These are phyloP conservation scores for Strongylocentrotus purpuratus DNA, from an alignment of 35 echinoderm and acorn worm species.

Conservation along the genomic window DNA sequence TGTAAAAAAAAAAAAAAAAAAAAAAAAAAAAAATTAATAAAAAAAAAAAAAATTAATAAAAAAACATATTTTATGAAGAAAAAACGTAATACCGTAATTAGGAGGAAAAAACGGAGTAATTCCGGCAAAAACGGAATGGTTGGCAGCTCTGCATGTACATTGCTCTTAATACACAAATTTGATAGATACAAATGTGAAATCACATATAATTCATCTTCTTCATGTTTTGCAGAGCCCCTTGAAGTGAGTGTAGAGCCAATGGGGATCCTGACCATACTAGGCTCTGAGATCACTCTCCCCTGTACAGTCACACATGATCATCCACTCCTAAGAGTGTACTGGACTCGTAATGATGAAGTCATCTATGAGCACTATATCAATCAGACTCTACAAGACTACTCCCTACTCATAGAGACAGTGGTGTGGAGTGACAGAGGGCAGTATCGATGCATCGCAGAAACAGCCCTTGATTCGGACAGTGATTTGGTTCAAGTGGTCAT, in stretches of 20 bases:
- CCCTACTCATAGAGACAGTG: neutral
- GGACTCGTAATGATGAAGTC: neutral
- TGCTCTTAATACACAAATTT: no score
- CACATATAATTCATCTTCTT: no score
- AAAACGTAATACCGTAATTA: no score
- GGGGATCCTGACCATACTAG: neutral
- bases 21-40: no score
- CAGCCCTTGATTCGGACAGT: neutral
- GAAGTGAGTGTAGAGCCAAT: neutral
- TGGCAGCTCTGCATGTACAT: no score
- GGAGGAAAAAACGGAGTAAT: no score
- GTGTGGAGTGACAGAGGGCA: neutral
- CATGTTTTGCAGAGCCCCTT: neutral
- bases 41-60: no score
- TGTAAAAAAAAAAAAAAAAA: no score
- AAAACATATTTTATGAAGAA: no score
- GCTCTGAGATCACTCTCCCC: neutral
- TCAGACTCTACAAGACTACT: neutral
- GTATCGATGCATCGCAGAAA: conserved; percentile 14
- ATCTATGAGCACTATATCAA: neutral
- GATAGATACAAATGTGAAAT: no score
- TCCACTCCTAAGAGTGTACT: conserved; percentile 1
- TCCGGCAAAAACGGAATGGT: no score
- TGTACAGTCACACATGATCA: conserved; percentile 28
- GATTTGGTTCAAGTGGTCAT: neutral